Evolutionary conservation across 2,113 vertebrate genomes (phyloP), one percentile per base, ranked within the genome.

Genomic region (Cromileptes altivelis): DNA sequence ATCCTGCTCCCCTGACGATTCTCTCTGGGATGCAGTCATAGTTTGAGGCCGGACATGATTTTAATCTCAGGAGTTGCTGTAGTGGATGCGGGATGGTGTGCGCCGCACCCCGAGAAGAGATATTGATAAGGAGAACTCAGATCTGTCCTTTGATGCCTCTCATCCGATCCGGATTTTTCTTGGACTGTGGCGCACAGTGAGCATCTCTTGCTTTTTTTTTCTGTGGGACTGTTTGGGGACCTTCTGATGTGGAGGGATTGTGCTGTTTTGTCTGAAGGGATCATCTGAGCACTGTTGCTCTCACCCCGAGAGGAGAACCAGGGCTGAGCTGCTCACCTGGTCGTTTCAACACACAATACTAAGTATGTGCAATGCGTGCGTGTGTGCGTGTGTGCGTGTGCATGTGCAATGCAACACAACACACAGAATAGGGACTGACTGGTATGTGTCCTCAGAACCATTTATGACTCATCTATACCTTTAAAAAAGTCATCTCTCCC

Each of bases 311-410:
- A 85, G 77, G 73, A 90, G 80, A 85, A 75, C 82, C 82, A 47
- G 84, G 64, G 56, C 85, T 80, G 73, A 85, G 75, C 82, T 63
- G 70, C 85, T 90, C 89, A 85, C 85, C 89, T 91, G 86, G 70
- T 86, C 84, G 55, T 87, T 86, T 87, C 86, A 86, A 76, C 89
- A 84, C 83, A 86, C 71, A 82, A 61, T 63, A 84, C 82, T 79
- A 95, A 93, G 95, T 95, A 94, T 84, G 94, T 94, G 75, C 73
- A 68, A 18, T 82, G 49, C 40, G 49, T 76, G 73, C 6, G 70
- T 78, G 65, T 11, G 19, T 23, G 42, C 9, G 58, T 14, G 61
- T 21, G 79, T 68, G 70, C 2, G 14, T 63, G 75, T 63, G 78
- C 42, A 55, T 72, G 81, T 75, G 64, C 67, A 75, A 77, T 81